These are phyloP conservation scores for Aplysina aerophoba DNA, from an alignment of 37 sponge, comb jelly and placozoan species.

Conservation along the genomic window DNA sequence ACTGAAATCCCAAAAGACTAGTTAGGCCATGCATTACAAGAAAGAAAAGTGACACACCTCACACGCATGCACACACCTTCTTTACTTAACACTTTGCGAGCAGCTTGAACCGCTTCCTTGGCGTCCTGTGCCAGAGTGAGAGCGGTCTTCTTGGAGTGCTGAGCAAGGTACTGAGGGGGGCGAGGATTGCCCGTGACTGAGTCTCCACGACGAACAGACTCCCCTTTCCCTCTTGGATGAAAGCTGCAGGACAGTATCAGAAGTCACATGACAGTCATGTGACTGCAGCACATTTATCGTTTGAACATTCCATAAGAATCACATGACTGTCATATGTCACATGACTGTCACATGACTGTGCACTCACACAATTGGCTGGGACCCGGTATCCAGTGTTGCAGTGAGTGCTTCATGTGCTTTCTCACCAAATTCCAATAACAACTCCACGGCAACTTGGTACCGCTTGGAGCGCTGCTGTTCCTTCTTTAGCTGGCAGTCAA, in stretches of 20 bases:
- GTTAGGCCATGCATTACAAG: too few relatives aligned
- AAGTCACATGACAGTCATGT: conserved; percentile 8
- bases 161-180: conserved; percentile 74
- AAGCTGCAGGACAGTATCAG: conserved; percentile 34
- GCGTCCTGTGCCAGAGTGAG: conserved; percentile 75
- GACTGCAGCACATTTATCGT: neutral
- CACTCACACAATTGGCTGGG: neutral
- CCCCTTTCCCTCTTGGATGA: conserved; percentile 68
- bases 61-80: conserved; percentile 45
- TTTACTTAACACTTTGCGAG: conserved; percentile 45
- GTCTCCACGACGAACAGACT: conserved; percentile 65
- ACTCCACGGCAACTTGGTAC: conserved; percentile 67
- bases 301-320: neutral
- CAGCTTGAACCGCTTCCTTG: conserved; percentile 58
- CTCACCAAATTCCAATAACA: conserved; percentile 60
- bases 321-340: neutral
- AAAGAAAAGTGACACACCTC: too few relatives aligned
- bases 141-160: conserved; percentile 61
- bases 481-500: conserved; percentile 68
- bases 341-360: too few relatives aligned
- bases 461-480: conserved; percentile 40
- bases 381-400: neutral
- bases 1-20: too few relatives aligned
- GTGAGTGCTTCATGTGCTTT: conserved; percentile 5
- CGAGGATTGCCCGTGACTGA: conserved; percentile 79